A percentile compares a stretch with the other conserved stretches of the same genome.
These are phyloP conservation scores for Lepus timidus DNA, from an alignment of 2,113 vertebrate species.

Conservation along the genomic window DNA sequence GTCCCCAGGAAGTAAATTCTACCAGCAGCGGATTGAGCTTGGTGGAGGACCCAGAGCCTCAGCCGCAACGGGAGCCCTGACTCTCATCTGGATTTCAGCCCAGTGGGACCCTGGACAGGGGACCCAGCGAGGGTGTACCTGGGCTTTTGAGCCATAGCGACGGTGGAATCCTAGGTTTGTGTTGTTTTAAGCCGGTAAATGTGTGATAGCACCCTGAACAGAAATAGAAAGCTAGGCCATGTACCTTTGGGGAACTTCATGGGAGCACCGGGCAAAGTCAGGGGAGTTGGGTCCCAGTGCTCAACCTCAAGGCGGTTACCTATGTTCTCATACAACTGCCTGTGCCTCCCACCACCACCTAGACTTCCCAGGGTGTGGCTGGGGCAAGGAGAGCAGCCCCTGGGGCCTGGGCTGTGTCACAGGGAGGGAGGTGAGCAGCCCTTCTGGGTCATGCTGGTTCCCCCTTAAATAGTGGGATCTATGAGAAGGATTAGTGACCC, in stretches of 20 bases:
- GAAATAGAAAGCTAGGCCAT: background rate
- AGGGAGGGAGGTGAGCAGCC: background rate
- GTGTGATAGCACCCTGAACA: background rate
- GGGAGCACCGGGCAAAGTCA: background rate
- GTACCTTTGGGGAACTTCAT: background rate
- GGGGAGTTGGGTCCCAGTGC: background rate
- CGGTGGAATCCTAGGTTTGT: background rate
- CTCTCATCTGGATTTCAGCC: background rate
- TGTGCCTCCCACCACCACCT: too few species aligned
- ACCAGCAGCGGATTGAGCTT: background rate
- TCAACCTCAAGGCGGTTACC: background rate
- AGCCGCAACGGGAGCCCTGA: background rate
- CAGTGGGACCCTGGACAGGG: background rate
- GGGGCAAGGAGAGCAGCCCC: background rate
- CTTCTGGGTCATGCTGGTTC: background rate
- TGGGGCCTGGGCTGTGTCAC: background rate
- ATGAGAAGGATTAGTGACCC: conserved; percentile 35
- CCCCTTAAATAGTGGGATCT: conserved; percentile 54
- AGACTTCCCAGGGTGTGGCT: background rate
- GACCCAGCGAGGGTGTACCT: rapidly evolving
- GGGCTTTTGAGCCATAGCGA: background rate
- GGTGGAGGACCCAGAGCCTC: background rate
- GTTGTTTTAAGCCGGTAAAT: background rate
- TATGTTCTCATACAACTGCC: background rate
- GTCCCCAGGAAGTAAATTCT: background rate